Percentiles rank a stretch among this genome's conserved stretches.
phyloP scores from a whole-genome alignment of 2,888 invertebrate genomes.

The Brachynemurus nebulosus region DNA sequence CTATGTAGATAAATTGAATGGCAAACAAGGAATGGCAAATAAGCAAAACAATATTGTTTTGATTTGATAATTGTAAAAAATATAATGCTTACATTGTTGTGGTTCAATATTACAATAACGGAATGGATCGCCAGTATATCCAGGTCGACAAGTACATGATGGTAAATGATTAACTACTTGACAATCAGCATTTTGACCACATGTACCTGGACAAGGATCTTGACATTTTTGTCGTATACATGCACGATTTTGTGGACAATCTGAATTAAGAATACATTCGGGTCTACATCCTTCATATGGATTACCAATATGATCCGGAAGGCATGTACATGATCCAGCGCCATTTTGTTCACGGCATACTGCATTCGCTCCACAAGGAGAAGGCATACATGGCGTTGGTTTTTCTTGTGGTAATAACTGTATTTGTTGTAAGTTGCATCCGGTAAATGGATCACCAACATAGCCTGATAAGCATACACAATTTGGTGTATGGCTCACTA shows the following conservation, averaged over 20 bases:
- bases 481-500: constrained; percentile 60
- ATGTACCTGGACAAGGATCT: constrained; percentile 67
- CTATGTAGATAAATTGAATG: no score
- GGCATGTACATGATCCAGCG: constrained; percentile 54
- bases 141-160: constrained; percentile 51
- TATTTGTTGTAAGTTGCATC: constrained; percentile 31
- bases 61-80: background rate
- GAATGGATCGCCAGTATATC: constrained; percentile 67
- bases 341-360: constrained; percentile 49
- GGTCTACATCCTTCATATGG: constrained; percentile 65
- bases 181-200: constrained; percentile 61
- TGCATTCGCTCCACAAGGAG: constrained; percentile 55
- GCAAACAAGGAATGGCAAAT: no score
- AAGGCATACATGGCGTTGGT: constrained; percentile 43
- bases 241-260: constrained; percentile 55
- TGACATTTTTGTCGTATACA: constrained; percentile 59
- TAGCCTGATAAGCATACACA: constrained; percentile 54
- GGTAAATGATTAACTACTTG: constrained; percentile 60
- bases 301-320: constrained; percentile 57
- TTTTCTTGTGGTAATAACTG: constrained; percentile 25
- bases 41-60: no score
- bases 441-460: constrained; percentile 54
- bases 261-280: constrained; percentile 58
- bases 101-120: constrained; percentile 38
- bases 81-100: constrained; percentile 32